A percentile compares a stretch with the other conserved stretches of the same genome.
These are phyloP conservation scores for Notiomystis cincta DNA, from an alignment of 2,113 vertebrate species.

Conservation along the genomic window DNA sequence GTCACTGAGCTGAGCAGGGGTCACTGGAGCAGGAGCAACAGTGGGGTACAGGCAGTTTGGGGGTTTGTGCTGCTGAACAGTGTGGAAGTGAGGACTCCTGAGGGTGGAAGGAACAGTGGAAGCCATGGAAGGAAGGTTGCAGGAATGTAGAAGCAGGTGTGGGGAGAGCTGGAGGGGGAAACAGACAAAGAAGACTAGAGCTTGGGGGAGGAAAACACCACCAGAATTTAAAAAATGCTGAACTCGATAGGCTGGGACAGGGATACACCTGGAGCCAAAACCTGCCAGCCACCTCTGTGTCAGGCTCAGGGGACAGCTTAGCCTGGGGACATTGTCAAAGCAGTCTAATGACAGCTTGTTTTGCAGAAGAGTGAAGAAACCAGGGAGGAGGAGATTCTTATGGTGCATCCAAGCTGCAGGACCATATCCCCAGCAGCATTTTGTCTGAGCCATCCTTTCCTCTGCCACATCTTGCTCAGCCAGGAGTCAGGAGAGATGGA, in stretches of 20 bases:
- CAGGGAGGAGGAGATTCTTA: background rate
- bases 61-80: fast-evolving
- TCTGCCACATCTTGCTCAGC: background rate
- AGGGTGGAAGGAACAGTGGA: background rate
- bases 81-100: background rate
- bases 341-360: background rate
- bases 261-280: background rate
- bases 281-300: background rate
- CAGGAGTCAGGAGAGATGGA: background rate
- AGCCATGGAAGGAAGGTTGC: background rate
- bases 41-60: background rate
- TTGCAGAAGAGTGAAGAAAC: background rate
- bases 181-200: background rate
- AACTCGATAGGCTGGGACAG: background rate
- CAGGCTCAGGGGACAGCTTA: background rate
- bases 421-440: background rate
- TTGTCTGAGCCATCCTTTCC: background rate
- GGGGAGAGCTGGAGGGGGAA: background rate
- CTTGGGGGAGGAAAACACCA: background rate
- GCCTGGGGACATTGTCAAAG: background rate
- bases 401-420: background rate
- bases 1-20: background rate
- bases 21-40: background rate
- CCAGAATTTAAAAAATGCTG: background rate
- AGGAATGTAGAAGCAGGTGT: background rate